Evolutionary conservation across 2,888 invertebrate genomes (phyloP).

Genomic region (Oeneis ivallda): DNA sequence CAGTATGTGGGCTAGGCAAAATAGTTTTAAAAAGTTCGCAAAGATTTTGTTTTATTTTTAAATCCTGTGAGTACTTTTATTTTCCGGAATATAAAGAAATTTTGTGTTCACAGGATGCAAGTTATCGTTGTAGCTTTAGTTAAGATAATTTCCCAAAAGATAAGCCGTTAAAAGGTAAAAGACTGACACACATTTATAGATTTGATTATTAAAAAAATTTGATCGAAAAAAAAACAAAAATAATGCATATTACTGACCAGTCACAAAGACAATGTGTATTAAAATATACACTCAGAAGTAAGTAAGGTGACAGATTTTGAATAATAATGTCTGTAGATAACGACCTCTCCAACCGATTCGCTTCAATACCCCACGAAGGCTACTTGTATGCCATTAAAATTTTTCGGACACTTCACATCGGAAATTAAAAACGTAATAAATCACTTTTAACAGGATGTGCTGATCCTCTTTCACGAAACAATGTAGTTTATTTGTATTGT

Average conservation of each 20-base stretch:
- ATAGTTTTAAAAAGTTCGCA: too few species aligned
- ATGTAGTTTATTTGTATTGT: conserved; percentile 27
- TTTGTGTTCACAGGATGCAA: too few species aligned
- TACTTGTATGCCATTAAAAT: conserved; percentile 33
- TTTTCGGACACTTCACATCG: conserved; percentile 33
- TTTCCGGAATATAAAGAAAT: too few species aligned
- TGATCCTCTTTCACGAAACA: conserved; percentile 35
- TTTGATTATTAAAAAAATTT: too few species aligned
- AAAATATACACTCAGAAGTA: conserved; percentile 15
- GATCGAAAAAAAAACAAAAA: too few species aligned
- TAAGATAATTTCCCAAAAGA: too few species aligned
- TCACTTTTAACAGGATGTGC: conserved; percentile 37
- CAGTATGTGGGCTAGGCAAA: too few species aligned
- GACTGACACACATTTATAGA: too few species aligned
- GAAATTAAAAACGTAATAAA: conserved; percentile 37
- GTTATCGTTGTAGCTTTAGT: too few species aligned
- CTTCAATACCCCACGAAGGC: conserved; percentile 29
- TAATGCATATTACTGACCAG: background rate
- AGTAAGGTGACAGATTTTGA: conserved; percentile 37
- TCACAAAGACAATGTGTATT: conserved; percentile 19
- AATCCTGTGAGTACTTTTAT: too few species aligned
- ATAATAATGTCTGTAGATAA: conserved; percentile 38
- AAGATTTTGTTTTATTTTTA: too few species aligned
- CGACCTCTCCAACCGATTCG: conserved; percentile 32
- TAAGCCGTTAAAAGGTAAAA: too few species aligned